phyloP scores from a whole-genome alignment of 35 echinoderm and acorn worm species.

The Chiridota heheva region DNA sequence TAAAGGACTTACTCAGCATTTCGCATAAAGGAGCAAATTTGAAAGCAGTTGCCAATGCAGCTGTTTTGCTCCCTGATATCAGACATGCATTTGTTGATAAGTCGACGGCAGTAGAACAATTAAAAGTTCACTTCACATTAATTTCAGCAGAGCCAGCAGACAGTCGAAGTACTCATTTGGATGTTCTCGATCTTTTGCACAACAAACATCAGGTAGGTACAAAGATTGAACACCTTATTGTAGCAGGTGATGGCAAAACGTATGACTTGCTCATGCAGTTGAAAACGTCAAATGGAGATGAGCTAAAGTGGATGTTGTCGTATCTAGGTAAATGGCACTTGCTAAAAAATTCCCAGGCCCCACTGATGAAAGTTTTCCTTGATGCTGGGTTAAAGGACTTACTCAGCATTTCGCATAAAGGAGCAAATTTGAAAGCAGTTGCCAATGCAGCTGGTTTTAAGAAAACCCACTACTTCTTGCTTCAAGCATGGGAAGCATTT shows the following conservation, averaged over 20 bases:
- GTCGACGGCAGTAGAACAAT: not conserved
- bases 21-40: slow-evolving; percentile 46
- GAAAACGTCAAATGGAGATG: slow-evolving; percentile 31
- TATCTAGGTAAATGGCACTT: slow-evolving; percentile 49
- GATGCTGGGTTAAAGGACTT: slow-evolving; percentile 9
- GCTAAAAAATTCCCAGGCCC: slow-evolving; percentile 38
- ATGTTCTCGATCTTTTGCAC: slow-evolving; percentile 25
- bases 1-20: not conserved
- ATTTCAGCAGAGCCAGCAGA: slow-evolving; percentile 43
- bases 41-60: slow-evolving; percentile 1
- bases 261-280: slow-evolving; percentile 26
- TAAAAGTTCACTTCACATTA: slow-evolving; percentile 18
- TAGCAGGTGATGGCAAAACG: slow-evolving; percentile 53
- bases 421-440: slow-evolving; percentile 23
- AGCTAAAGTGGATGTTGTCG: slow-evolving; percentile 37
- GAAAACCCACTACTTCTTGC: not conserved
- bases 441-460: slow-evolving; percentile 29
- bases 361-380: slow-evolving; percentile 34
- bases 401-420: slow-evolving; percentile 30
- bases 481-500: not conserved
- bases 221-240: slow-evolving; percentile 21
- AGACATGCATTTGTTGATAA: not conserved
- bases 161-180: slow-evolving; percentile 23
- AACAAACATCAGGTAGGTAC: slow-evolving; percentile 29
- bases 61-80: slow-evolving; percentile 4